These are phyloP conservation scores for Glossophaga mutica DNA, from an alignment of 2,797 vertebrate genomes.

Conservation along the genomic window DNA sequence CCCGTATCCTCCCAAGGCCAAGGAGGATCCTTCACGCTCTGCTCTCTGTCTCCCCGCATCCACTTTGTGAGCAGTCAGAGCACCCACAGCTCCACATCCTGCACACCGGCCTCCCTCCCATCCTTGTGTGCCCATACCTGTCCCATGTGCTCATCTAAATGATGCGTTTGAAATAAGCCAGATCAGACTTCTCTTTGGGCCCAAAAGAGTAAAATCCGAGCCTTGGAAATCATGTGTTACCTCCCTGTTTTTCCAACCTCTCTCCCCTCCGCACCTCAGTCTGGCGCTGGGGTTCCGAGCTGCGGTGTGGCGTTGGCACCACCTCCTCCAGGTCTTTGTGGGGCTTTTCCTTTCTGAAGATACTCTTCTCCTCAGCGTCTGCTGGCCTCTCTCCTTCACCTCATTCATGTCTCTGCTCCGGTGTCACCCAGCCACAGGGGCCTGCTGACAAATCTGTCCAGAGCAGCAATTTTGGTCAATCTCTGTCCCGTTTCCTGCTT, in stretches of 20 bases:
- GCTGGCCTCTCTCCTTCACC: neutral
- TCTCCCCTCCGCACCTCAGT: neutral
- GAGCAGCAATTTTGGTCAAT: no score
- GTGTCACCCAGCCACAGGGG: neutral
- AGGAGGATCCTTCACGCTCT: neutral
- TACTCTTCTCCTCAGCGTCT: neutral
- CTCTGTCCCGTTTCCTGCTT: neutral
- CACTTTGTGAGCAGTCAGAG: no score
- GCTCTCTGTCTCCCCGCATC: fast-evolving
- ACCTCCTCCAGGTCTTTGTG: fast-evolving
- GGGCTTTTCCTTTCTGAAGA: neutral
- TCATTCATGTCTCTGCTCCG: neutral
- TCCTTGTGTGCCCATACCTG: fast-evolving
- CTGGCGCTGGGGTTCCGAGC: neutral
- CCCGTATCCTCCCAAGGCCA: neutral
- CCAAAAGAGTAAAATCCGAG: no score
- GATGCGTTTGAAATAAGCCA: no score
- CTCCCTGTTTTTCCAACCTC: neutral
- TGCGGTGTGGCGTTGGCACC: fast-evolving
- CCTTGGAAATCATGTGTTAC: neutral
- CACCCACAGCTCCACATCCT: neutral
- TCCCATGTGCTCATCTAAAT: neutral
- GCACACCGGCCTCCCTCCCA: no score
- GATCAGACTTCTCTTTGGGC: no score
- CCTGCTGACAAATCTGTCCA: neutral